Evolutionary conservation across 2,888 invertebrate species (phyloP), one percentile per base, ranked within the genome.

Genomic region (Hirudinaria manillensis): DNA sequence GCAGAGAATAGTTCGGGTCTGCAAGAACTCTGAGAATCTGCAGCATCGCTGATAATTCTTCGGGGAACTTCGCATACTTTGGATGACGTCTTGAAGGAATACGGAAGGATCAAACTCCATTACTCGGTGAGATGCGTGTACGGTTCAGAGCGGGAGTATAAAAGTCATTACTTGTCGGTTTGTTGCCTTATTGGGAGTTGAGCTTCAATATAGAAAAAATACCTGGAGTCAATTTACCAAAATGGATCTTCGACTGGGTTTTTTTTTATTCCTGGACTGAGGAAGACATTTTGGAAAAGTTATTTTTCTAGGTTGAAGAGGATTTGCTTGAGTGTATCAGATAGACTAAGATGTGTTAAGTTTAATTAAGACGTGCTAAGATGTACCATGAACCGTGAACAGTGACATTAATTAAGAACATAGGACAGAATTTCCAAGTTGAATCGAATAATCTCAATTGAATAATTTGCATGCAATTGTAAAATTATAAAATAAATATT

Each of bases 1-100:
- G 45, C 45, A 61, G 61, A 29, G 61, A 61, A 61, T 61, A 61
- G 61, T 61, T 61, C 61, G 61, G 61, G 24, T 61, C 24, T 61
- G 61, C 24, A 61, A 61, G 24, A 61, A 61, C 61, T 61, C 61
- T 61, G 61, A 29, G 29, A 61, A 24, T 61, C 61, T 61, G 61
- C 61, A 29, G 61, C 61, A 29, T 29, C 61, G 61, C 24, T 61
- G 61, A 27, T 61, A n/a, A 10, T 29, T 61, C 24, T 61, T 61
- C 13, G 21, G 19, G 61, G 24, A 24, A 27, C 61, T 61, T 53
- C 61, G 19, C 61, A 61, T 61, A 61, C 61, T 61, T 61, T 27
- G 24, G 29, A 61, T 61, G 24, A 61, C 61, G 29, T 61, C 61
- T 61, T 29, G 24, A 27, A 29, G 61, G n/a, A 61, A 16, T n/a